Percentiles rank a stretch among this genome's conserved stretches.
Conservation (phyloP, 2,113 vertebrate species). For the Gadus chalcogrammus region DNA sequence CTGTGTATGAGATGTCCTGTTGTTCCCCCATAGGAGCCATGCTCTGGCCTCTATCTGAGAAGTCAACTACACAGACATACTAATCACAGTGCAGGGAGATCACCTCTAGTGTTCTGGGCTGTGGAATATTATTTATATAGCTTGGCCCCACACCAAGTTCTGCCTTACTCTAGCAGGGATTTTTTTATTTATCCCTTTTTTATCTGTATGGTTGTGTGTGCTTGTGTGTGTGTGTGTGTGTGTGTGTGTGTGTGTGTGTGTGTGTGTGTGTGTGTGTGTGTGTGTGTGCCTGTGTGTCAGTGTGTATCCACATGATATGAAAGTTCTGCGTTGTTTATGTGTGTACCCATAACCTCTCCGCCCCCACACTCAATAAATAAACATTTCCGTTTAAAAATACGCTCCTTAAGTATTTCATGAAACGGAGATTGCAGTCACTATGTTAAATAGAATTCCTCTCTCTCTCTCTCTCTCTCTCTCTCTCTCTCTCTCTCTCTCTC, state of each 20-base stretch:
- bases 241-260: conserved; percentile 3
- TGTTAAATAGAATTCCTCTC: conserved; percentile 58
- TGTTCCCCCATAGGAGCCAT: conserved; percentile 36
- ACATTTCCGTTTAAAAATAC: conserved; percentile 22
- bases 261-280: conserved; percentile 6
- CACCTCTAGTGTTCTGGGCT: conserved; percentile 53
- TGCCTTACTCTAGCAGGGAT: conserved; percentile 53
- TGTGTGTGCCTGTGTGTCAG: background rate
- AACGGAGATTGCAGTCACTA: conserved; percentile 59
- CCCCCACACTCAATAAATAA: no score
- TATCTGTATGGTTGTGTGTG: background rate
- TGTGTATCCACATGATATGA: conserved; percentile 3
- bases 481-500: conserved; percentile 22
- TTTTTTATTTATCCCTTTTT: conserved; percentile 25
- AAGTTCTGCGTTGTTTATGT: background rate
- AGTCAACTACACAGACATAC: conserved; percentile 50
- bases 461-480: conserved; percentile 21
- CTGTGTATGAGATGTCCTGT: conserved; percentile 22
- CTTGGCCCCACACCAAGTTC: conserved; percentile 52
- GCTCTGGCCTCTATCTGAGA: conserved; percentile 42
- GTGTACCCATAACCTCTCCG: background rate
- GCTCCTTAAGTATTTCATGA: conserved; percentile 56
- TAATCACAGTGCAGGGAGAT: conserved; percentile 55
- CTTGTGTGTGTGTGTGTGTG: conserved; percentile 4
- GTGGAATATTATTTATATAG: conserved; percentile 61